Base-by-base conservation (phyloP, 2,888 invertebrate species). In the Atherix ibis region DNA sequence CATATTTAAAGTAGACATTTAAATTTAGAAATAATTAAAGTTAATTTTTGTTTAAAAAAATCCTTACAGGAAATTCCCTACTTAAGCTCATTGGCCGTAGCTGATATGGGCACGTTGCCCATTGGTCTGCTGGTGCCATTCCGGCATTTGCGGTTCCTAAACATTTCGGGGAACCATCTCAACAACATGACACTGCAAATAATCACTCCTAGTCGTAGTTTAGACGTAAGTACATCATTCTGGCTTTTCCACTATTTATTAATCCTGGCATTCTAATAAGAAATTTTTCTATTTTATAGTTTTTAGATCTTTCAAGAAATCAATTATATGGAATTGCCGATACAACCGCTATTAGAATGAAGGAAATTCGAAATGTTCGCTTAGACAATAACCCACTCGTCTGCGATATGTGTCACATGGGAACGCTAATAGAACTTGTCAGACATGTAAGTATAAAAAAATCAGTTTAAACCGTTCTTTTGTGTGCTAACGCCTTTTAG, bases 221-320 rank as follows among this genome's bases (percentile, higher is more conserved):
- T 62, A 14, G 57, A 61, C 56, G 60, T 60, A 51, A 50, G 53
- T 44, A 32, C 9, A 24, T n/a, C n/a, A n/a, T n/a, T n/a, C n/a
- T n/a, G n/a, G n/a, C 19, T 12, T 31, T 19, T 27, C 27, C 12
- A 27, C 6, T 12, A 10, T 12, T 13, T 12, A n/a, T n/a, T 26
- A 27, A 13, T 6, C 8, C 27, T n/a, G n/a, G n/a, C n/a, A n/a
- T n/a, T n/a, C n/a, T n/a, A n/a, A n/a, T n/a, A n/a, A n/a, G n/a
- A n/a, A n/a, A n/a, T n/a, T 22, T 22, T 14, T 30, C 24, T 18
- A 31, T 16, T 51, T 54, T 77, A 31, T 63, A 72, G 52, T 67
- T 67, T 46, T 57, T 84, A 42, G 81, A 84, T 58, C 56, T 82
- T 45, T 79, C 80, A n/a, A 64, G 72, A 44, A 85, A 85, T 58